These are phyloP conservation scores for Scelioninae gen. 2 DNA, from an alignment of 2,888 invertebrate genomes.

Conservation along the genomic window DNA sequence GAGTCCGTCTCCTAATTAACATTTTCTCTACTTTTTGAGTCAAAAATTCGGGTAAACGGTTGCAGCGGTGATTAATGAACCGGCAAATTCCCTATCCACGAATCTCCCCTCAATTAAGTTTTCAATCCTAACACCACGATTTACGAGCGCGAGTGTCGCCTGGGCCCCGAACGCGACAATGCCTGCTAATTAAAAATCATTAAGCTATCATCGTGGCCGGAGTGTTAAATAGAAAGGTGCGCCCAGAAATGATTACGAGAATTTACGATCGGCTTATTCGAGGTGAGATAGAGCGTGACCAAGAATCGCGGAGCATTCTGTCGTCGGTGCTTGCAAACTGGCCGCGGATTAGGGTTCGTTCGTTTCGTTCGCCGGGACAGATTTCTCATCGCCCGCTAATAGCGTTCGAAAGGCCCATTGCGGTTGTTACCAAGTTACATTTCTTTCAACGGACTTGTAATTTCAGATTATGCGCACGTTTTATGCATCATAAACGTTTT, in stretches of 20 bases:
- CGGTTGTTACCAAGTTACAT: conserved; percentile 30
- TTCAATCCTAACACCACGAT: conserved; percentile 31
- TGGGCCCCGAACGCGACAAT: conserved; percentile 23
- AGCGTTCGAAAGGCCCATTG: conserved; percentile 35
- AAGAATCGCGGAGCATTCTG: conserved; percentile 50
- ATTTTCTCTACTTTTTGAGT: no score
- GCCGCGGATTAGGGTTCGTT: conserved; percentile 29
- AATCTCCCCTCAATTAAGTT: conserved; percentile 57
- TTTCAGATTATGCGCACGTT: conserved; percentile 2
- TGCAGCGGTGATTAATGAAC: conserved; percentile 30
- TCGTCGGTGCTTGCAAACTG: conserved; percentile 53
- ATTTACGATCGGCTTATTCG: conserved; percentile 47
- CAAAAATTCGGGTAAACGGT: no score
- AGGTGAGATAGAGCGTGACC: conserved; percentile 55
- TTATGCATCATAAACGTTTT: conserved; percentile 10
- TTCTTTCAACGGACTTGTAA: conserved; percentile 31
- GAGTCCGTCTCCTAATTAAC: no score
- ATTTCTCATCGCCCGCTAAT: conserved; percentile 42
- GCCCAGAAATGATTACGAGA: conserved; percentile 48
- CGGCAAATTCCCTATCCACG: conserved; percentile 30
- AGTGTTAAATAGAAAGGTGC: conserved; percentile 41
- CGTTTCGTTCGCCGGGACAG: conserved; percentile 14
- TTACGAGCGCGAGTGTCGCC: conserved; percentile 34
- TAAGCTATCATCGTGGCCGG: conserved; percentile 40
- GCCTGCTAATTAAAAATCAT: conserved; percentile 46